These are phyloP conservation scores for Spea hammondii DNA, from an alignment of 2,797 vertebrate species.

Conservation along the genomic window DNA sequence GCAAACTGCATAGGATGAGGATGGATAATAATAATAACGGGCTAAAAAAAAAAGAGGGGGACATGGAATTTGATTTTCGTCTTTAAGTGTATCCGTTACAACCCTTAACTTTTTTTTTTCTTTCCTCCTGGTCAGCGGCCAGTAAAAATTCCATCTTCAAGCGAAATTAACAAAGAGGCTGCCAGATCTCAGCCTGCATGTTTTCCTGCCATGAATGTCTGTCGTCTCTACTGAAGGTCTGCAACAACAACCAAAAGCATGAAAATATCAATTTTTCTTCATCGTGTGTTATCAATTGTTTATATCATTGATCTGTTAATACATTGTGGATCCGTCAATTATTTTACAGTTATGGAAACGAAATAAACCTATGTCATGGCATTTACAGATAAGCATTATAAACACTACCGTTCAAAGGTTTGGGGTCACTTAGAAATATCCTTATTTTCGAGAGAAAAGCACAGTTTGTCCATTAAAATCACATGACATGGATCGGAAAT, in stretches of 20 bases:
- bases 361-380: no score
- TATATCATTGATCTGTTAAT: no score
- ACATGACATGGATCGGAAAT: no score
- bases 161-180: constrained; percentile 49
- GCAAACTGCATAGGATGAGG: constrained; percentile 17
- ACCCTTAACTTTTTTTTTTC: constrained; percentile 44
- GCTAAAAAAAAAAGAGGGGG: constrained; percentile 6
- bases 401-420: neutral
- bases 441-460: neutral
- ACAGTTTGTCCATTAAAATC: no score
- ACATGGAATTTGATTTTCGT: constrained; percentile 51
- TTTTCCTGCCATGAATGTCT: constrained; percentile 2
- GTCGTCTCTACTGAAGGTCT: constrained; percentile 1
- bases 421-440: neutral
- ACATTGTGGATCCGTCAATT: no score
- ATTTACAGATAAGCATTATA: no score
- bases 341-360: neutral
- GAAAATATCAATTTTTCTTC: neutral
- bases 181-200: constrained; percentile 45
- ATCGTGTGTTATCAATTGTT: no score
- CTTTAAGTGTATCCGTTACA: constrained; percentile 54
- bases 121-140: constrained; percentile 54
- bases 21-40: constrained; percentile 38
- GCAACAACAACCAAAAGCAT: neutral
- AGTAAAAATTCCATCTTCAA: constrained; percentile 53